These are phyloP conservation scores for Helicoverpa zea DNA, from an alignment of 1,140 invertebrate genomes.

Conservation along the genomic window DNA sequence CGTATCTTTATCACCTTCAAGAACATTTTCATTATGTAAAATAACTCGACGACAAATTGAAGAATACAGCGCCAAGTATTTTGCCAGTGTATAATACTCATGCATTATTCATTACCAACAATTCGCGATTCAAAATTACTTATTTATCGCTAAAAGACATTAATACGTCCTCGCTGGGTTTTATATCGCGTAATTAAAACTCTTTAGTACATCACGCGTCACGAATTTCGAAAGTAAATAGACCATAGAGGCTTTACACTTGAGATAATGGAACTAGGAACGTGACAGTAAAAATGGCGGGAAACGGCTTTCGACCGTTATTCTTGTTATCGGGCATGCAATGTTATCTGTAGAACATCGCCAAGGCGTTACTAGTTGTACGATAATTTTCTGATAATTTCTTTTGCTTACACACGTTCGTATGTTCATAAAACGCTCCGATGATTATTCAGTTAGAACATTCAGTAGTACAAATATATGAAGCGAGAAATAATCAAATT, in stretches of 20 bases:
- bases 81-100: slow-evolving; percentile 37
- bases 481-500: slow-evolving; percentile 25
- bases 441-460: slow-evolving; percentile 34
- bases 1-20: slow-evolving; percentile 46
- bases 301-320: slow-evolving; percentile 72
- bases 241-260: slow-evolving; percentile 64
- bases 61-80: slow-evolving; percentile 35
- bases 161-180: slow-evolving; percentile 41
- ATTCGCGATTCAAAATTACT: slow-evolving; percentile 52
- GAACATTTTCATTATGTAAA: slow-evolving; percentile 48
- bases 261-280: slow-evolving; percentile 63
- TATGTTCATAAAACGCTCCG: slow-evolving; percentile 20
- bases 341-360: slow-evolving; percentile 59
- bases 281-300: slow-evolving; percentile 69
- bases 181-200: slow-evolving; percentile 53
- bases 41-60: slow-evolving; percentile 29
- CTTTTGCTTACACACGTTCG: slow-evolving; percentile 54
- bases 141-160: slow-evolving; percentile 44
- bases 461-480: slow-evolving; percentile 18
- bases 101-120: slow-evolving; percentile 49
- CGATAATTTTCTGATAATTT: slow-evolving; percentile 59
- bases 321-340: slow-evolving; percentile 64
- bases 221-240: slow-evolving; percentile 70
- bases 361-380: slow-evolving; percentile 51
- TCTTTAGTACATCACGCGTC: slow-evolving; percentile 54